Evolutionary conservation across 2,797 vertebrate genomes (phyloP).

Genomic region (Galagoides demidoff): DNA sequence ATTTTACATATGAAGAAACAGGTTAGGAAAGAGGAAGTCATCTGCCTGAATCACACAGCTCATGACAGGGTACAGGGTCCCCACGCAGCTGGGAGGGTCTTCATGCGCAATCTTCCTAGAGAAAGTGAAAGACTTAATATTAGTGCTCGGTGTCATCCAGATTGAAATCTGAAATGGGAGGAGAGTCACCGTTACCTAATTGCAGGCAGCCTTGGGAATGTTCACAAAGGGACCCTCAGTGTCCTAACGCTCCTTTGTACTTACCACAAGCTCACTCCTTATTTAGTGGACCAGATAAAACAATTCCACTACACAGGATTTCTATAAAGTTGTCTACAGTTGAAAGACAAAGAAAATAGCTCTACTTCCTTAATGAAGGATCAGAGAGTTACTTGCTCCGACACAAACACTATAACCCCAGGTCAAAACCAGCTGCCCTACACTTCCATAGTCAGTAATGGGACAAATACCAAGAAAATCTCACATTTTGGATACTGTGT

Average conservation of each 20-base stretch:
- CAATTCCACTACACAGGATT: neutral
- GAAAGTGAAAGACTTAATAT: neutral
- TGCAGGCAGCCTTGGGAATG: neutral
- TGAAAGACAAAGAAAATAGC: neutral
- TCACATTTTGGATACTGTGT: neutral
- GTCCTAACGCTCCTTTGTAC: neutral
- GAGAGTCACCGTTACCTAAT: neutral
- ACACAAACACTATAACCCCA: neutral
- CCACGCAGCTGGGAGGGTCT: neutral
- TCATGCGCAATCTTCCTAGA: neutral
- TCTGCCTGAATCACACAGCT: neutral
- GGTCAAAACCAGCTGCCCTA: neutral
- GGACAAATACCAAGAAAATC: constrained; percentile 50
- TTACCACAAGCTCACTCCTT: neutral
- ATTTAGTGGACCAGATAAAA: neutral
- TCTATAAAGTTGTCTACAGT: neutral
- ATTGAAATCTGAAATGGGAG: neutral
- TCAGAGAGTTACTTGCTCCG: neutral
- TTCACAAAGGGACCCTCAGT: neutral
- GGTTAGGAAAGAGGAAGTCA: neutral
- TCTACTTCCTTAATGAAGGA: neutral
- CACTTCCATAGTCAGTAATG: constrained; percentile 57
- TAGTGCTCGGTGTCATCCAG: neutral
- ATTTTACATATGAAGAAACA: neutral
- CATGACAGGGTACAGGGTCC: neutral